phyloP scores from a whole-genome alignment of 2,113 vertebrate genomes.

The Monarcha castaneiventris region DNA sequence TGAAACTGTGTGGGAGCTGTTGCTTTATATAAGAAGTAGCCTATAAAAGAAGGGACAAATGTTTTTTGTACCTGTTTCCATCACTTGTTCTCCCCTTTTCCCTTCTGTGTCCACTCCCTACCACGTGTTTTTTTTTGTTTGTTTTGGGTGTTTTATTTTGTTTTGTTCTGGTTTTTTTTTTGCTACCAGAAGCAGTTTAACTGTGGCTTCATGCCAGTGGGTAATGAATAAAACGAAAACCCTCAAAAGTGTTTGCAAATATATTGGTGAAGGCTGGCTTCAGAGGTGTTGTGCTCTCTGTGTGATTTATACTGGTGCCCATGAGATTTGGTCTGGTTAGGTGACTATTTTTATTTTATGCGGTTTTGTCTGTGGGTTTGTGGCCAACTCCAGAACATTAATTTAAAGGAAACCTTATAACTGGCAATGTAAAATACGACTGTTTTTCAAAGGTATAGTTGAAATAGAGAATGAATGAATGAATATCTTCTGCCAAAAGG shows the following conservation, averaged over 20 bases:
- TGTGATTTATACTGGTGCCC: background rate
- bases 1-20: background rate
- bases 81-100: background rate
- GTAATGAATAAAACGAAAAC: background rate
- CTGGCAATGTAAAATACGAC: rapidly evolving
- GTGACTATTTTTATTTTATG: background rate
- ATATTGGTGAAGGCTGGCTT: background rate
- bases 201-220: background rate
- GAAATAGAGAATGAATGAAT: background rate
- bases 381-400: background rate
- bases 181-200: background rate
- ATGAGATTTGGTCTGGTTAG: background rate
- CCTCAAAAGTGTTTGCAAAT: background rate
- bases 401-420: background rate
- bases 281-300: background rate
- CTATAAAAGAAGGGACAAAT: background rate
- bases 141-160: too few species aligned
- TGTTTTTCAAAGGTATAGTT: background rate
- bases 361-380: background rate
- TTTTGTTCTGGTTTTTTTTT: background rate
- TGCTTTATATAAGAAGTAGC: background rate
- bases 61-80: background rate
- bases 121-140: rapidly evolving
- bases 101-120: too few species aligned
- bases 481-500: background rate